These are phyloP conservation scores for Muschampia plurimacula DNA, from an alignment of 2,888 invertebrate species.

Conservation along the genomic window DNA sequence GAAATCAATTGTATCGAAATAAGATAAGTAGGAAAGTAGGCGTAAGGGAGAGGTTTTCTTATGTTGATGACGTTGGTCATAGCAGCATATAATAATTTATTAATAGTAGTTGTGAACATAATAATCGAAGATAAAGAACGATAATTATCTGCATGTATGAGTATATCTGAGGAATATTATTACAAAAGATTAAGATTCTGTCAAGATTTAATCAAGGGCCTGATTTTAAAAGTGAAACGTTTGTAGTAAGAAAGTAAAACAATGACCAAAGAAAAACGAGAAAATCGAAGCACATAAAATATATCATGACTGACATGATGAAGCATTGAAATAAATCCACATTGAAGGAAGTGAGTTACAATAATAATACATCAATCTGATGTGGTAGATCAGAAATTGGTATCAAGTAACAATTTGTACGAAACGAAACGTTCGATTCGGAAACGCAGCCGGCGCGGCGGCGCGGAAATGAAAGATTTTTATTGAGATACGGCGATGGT, in stretches of 20 bases:
- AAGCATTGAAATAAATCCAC: constrained; percentile 1
- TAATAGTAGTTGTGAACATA: too few species aligned
- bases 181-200: neutral
- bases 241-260: too few species aligned
- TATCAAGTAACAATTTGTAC: constrained; percentile 35
- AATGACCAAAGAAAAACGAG: neutral
- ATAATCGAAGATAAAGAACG: too few species aligned
- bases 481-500: constrained; percentile 46
- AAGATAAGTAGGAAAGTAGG: too few species aligned
- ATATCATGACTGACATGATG: neutral
- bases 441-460: neutral
- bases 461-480: constrained; percentile 54
- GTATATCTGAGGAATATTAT: too few species aligned
- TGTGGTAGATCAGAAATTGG: constrained; percentile 18
- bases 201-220: neutral
- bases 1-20: too few species aligned
- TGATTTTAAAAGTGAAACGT: neutral
- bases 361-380: constrained; percentile 6
- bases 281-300: neutral
- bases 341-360: neutral
- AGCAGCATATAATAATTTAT: too few species aligned
- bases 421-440: constrained; percentile 24
- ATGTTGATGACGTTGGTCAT: too few species aligned
- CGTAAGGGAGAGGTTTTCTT: too few species aligned
- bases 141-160: too few species aligned